Conservation (phyloP, 2,113 vertebrate genomes). For the Pelodiscus sinensis region DNA sequence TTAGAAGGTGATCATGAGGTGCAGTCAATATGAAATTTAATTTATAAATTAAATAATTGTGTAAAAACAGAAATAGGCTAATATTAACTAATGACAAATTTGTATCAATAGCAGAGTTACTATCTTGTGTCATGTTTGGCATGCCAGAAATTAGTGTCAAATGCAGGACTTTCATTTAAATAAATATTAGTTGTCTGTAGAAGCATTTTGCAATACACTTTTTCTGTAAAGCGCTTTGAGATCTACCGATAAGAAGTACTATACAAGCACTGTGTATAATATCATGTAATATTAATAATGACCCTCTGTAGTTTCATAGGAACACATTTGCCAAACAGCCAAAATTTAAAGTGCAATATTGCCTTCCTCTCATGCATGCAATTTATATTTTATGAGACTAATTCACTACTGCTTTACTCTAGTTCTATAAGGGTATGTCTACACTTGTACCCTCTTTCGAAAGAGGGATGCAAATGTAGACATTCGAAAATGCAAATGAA, state of each 20-base stretch:
- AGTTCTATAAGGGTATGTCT: not conserved
- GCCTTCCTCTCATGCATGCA: fast-evolving
- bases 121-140: not conserved
- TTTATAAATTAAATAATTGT: conserved; percentile 60
- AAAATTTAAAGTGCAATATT: not conserved
- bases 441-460: no score
- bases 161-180: conserved; percentile 15
- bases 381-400: not conserved
- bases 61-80: conserved; percentile 35
- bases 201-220: conserved; percentile 47
- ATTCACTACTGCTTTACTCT: not conserved
- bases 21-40: conserved; percentile 26
- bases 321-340: not conserved
- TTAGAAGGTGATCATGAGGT: conserved; percentile 6
- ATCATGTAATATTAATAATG: not conserved
- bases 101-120: conserved; percentile 28
- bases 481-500: no score
- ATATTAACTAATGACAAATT: conserved; percentile 37
- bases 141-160: conserved; percentile 50
- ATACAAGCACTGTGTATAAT: not conserved
- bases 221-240: not conserved
- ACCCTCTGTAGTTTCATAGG: not conserved
- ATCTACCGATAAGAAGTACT: not conserved
- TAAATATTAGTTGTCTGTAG: conserved; percentile 9
- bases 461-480: no score